These are phyloP conservation scores for Anthonomus grandis DNA, from an alignment of 1,140 invertebrate species.

Conservation along the genomic window DNA sequence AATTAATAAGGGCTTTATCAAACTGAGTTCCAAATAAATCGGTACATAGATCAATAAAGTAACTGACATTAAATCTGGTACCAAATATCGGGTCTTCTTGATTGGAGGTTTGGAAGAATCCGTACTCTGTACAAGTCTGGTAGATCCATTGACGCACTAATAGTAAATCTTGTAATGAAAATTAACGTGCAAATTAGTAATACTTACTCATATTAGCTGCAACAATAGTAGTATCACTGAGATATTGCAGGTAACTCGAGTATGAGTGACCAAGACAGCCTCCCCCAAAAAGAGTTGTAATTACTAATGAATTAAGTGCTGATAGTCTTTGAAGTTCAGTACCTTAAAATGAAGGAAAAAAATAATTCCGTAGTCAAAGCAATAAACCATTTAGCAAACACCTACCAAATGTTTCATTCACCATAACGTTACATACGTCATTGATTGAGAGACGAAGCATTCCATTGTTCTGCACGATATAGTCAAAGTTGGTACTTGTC, in stretches of 20 bases:
- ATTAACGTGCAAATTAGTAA: neutral
- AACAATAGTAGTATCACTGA: conserved; percentile 3
- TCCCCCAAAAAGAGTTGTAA: neutral
- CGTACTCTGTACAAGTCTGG: conserved; percentile 82
- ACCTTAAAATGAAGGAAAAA: neutral
- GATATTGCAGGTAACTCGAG: neutral
- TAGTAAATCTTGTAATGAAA: conserved; percentile 1
- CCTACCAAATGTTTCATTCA: conserved; percentile 54
- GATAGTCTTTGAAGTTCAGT: conserved; percentile 1
- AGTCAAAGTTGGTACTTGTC: conserved; percentile 57
- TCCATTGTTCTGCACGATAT: conserved; percentile 90
- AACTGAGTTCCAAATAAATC: conserved; percentile 59
- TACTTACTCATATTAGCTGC: conserved; percentile 13
- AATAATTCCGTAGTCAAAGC: no score
- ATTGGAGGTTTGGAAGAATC: conserved; percentile 74
- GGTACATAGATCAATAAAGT: conserved; percentile 63
- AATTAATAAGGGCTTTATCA: neutral
- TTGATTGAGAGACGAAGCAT: conserved; percentile 78
- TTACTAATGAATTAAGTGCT: neutral
- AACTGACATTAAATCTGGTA: conserved; percentile 55
- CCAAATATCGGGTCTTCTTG: conserved; percentile 63
- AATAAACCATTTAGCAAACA: neutral
- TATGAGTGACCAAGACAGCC: conserved; percentile 14
- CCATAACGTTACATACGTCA: conserved; percentile 70
- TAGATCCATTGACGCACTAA: conserved; percentile 70